phyloP scores from a whole-genome alignment of 2,888 invertebrate genomes.

The Mycalesis mineus region DNA sequence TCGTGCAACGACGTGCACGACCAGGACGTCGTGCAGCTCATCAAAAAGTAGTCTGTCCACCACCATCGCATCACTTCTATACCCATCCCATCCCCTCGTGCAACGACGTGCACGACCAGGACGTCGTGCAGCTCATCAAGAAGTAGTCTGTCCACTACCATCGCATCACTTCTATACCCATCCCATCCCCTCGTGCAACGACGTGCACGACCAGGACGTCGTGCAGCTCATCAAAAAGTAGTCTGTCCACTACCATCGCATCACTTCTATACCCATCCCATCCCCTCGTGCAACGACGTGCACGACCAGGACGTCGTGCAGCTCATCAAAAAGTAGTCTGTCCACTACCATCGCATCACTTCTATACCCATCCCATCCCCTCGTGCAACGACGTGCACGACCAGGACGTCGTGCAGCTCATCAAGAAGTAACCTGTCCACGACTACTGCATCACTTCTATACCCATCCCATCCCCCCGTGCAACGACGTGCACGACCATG shows the following conservation, averaged over 20 bases:
- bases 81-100: slow-evolving; percentile 95
- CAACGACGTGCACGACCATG: too few relatives aligned
- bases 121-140: slow-evolving; percentile 98
- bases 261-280: too few relatives aligned
- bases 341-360: too few relatives aligned
- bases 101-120: slow-evolving; percentile 92
- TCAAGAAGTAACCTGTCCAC: slow-evolving; percentile 96
- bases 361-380: slow-evolving; percentile 97
- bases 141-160: too few relatives aligned
- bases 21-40: slow-evolving; percentile 98
- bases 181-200: slow-evolving; percentile 94
- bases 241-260: too few relatives aligned
- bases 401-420: slow-evolving; percentile 98
- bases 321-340: slow-evolving; percentile 95
- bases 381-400: slow-evolving; percentile 91
- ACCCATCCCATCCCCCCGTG: slow-evolving; percentile 97
- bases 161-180: too few relatives aligned
- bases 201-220: too few relatives aligned
- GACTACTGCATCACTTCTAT: too few relatives aligned
- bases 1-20: slow-evolving; percentile 91
- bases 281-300: slow-evolving; percentile 94
- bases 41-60: slow-evolving; percentile 89
- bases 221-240: slow-evolving; percentile 99
- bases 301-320: slow-evolving; percentile 99
- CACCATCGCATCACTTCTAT: too few relatives aligned